Evolutionary conservation across 1,140 invertebrate genomes (phyloP).

Genomic region (Eumaeus atala): DNA sequence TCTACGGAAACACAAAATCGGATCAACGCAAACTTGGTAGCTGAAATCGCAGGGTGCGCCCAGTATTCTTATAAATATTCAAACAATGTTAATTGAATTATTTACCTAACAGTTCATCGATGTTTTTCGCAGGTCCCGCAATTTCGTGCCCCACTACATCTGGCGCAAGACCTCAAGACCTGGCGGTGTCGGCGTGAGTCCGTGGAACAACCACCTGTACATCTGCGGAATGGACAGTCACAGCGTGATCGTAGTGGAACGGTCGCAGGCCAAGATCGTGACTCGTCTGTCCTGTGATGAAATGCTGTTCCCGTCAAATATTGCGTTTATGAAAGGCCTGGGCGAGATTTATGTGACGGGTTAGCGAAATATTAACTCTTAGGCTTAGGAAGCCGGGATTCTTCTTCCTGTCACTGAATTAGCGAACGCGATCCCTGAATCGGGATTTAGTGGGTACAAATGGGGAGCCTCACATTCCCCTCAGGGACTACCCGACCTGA

Average conservation of each 20-base stretch:
- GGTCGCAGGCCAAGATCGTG: slow-evolving; percentile 69
- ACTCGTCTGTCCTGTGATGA: slow-evolving; percentile 68
- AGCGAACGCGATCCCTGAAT: no score
- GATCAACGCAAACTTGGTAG: no score
- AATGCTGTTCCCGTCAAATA: slow-evolving; percentile 80
- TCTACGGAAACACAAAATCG: no score
- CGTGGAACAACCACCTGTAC: slow-evolving; percentile 76
- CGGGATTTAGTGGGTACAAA: no score
- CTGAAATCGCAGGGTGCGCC: no score
- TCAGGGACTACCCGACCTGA: no score
- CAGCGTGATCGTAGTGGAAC: slow-evolving; percentile 76
- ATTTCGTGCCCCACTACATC: slow-evolving; percentile 68
- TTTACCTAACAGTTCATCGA: no score
- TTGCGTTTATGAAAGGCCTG: slow-evolving; percentile 77
- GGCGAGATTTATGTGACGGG: slow-evolving; percentile 80
- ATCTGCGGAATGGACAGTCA: slow-evolving; percentile 76
- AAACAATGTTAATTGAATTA: no score
- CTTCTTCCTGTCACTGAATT: no score
- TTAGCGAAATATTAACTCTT: slow-evolving; percentile 22
- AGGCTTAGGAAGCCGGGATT: no score
- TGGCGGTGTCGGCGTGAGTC: slow-evolving; percentile 75
- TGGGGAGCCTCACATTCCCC: no score
- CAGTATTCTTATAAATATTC: no score
- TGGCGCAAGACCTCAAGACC: slow-evolving; percentile 76
- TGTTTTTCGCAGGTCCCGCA: slow-evolving; percentile 54